A percentile compares a stretch with the other conserved stretches of the same genome.
Conservation (phyloP, 1,140 invertebrate genomes). For the Cepaea nemoralis region DNA sequence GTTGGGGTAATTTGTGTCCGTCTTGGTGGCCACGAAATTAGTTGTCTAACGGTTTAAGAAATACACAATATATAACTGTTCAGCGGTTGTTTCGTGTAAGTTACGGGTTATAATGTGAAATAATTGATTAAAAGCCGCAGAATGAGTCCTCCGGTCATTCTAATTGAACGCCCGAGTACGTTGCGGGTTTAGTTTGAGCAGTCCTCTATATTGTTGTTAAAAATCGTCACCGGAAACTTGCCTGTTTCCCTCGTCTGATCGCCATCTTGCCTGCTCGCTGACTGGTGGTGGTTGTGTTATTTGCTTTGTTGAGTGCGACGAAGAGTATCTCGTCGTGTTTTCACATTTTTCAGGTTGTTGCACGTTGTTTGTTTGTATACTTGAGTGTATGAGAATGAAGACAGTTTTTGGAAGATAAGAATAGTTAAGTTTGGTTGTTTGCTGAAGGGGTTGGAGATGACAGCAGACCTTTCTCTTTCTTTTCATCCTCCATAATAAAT, state of each 20-base stretch:
- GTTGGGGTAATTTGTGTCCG: constrained; percentile 7
- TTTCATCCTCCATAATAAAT: too few relatives aligned
- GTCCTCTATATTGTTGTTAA: neutral
- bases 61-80: too few relatives aligned
- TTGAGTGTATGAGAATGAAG: too few relatives aligned
- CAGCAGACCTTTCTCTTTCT: too few relatives aligned
- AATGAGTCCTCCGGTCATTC: neutral
- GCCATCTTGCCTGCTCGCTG: constrained; percentile 21
- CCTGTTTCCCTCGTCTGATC: neutral
- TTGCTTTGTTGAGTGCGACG: constrained; percentile 28
- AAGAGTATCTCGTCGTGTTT: constrained; percentile 22
- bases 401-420: too few relatives aligned
- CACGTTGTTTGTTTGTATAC: constrained; percentile 8
- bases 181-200: too few relatives aligned
- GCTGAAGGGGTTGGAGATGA: too few relatives aligned
- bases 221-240: constrained; percentile 28
- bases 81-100: neutral
- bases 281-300: too few relatives aligned
- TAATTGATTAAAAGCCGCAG: neutral
- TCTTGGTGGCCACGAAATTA: neutral
- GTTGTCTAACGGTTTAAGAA: too few relatives aligned
- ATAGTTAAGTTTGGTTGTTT: too few relatives aligned
- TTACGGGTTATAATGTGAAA: neutral
- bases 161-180: neutral
- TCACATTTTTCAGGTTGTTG: constrained; percentile 17